Conservation (phyloP, 2,797 vertebrate species). For the Oreochromis grahami region DNA sequence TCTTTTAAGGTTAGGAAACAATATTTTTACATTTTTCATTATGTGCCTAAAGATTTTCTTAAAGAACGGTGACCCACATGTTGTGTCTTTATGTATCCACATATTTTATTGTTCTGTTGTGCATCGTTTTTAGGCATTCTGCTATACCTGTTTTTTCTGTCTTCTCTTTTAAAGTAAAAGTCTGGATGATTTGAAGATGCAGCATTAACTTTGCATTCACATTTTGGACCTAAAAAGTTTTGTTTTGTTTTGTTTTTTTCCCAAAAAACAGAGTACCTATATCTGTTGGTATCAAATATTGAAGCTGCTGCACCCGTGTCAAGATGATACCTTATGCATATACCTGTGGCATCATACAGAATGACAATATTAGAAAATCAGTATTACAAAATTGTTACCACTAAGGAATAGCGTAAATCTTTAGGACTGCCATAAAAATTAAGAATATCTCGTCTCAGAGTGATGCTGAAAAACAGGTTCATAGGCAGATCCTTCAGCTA, state of each 20-base stretch:
- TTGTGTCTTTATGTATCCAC: background rate
- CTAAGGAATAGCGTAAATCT: background rate
- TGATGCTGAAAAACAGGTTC: background rate
- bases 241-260: accelerated
- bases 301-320: background rate
- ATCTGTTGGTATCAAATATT: background rate
- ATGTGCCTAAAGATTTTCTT: background rate
- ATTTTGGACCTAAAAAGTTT: accelerated
- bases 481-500: background rate
- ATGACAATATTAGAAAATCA: background rate
- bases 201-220: background rate
- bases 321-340: background rate
- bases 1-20: background rate
- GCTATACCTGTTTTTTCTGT: background rate
- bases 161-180: background rate
- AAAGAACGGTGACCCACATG: background rate
- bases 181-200: background rate
- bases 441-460: background rate
- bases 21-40: background rate
- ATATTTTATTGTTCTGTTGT: background rate
- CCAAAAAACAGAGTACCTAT: background rate
- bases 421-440: background rate
- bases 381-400: background rate
- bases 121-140: background rate
- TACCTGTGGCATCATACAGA: background rate